A percentile compares a stretch with the other conserved stretches of the same genome.
phyloP scores from a whole-genome alignment of 2,888 invertebrate species.

The Marronus borbonicus region DNA sequence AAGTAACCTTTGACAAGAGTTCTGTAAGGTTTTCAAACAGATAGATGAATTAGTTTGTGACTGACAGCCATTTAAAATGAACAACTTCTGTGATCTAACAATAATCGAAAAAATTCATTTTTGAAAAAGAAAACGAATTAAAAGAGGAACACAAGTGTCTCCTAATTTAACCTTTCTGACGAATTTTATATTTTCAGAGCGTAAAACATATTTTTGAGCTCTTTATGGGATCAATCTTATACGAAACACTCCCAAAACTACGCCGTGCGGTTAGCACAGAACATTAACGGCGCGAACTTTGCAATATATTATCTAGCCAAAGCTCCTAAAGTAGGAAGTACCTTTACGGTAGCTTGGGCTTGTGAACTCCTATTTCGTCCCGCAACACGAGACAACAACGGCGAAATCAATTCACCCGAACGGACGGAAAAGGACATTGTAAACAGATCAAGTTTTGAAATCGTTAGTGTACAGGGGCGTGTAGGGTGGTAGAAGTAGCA shows the following conservation, averaged over 20 bases:
- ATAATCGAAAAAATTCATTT: too few species aligned
- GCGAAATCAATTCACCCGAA: slow-evolving; percentile 28
- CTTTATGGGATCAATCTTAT: neutral
- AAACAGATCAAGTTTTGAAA: slow-evolving; percentile 26
- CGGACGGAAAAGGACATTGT: slow-evolving; percentile 9
- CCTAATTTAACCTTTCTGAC: too few species aligned
- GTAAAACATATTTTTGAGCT: neutral
- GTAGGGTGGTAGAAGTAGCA: neutral
- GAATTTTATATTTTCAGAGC: too few species aligned
- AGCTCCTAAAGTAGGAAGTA: slow-evolving; percentile 18
- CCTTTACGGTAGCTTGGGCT: slow-evolving; percentile 7
- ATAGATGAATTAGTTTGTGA: too few species aligned
- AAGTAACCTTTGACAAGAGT: too few species aligned
- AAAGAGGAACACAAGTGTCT: too few species aligned
- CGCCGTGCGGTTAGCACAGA: neutral
- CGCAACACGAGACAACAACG: slow-evolving; percentile 7
- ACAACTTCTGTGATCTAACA: too few species aligned
- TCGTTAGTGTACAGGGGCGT: neutral
- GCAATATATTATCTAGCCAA: slow-evolving; percentile 23
- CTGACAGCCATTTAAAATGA: too few species aligned
- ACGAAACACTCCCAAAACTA: slow-evolving; percentile 3
- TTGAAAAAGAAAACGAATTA: too few species aligned
- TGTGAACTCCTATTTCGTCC: slow-evolving; percentile 25
- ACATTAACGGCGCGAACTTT: slow-evolving; percentile 20
- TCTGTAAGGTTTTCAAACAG: too few species aligned